Conservation (phyloP, 2,888 invertebrate genomes). For the Eumerus sabulonum region DNA sequence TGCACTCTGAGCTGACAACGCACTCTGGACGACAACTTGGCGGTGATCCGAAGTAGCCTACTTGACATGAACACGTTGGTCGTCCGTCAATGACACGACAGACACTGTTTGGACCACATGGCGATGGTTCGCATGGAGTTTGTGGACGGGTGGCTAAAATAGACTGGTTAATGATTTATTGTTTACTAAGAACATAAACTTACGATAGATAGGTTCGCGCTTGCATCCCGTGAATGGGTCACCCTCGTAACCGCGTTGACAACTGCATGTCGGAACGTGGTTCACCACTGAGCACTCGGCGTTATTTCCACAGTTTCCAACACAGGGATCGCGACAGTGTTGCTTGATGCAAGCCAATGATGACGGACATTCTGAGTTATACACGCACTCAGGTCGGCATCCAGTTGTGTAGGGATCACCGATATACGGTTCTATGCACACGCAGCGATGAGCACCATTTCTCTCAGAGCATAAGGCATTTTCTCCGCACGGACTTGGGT, state of each 20-base stretch:
- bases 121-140: slow-evolving; percentile 87
- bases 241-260: slow-evolving; percentile 87
- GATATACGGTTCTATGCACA: slow-evolving; percentile 92
- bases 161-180: background rate
- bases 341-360: slow-evolving; percentile 89
- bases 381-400: slow-evolving; percentile 91
- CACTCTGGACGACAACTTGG: slow-evolving; percentile 89
- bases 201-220: slow-evolving; percentile 81
- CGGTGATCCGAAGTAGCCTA: slow-evolving; percentile 86
- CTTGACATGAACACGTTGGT: slow-evolving; percentile 88
- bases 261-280: slow-evolving; percentile 90
- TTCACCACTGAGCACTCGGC: slow-evolving; percentile 90
- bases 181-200: slow-evolving; percentile 77
- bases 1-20: slow-evolving; percentile 88
- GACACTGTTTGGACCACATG: slow-evolving; percentile 88
- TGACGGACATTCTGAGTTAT: slow-evolving; percentile 89
- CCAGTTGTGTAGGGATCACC: slow-evolving; percentile 93
- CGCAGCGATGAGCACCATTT: slow-evolving; percentile 86
- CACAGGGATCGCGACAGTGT: slow-evolving; percentile 92
- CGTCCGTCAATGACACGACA: slow-evolving; percentile 86
- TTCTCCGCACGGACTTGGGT: slow-evolving; percentile 90
- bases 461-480: slow-evolving; percentile 88
- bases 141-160: slow-evolving; percentile 71
- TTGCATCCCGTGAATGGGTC: slow-evolving; percentile 91
- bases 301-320: slow-evolving; percentile 89